Base-by-base conservation (phyloP, 92 coral and sea anemone genomes). In the Parazoanthus darwini region DNA sequence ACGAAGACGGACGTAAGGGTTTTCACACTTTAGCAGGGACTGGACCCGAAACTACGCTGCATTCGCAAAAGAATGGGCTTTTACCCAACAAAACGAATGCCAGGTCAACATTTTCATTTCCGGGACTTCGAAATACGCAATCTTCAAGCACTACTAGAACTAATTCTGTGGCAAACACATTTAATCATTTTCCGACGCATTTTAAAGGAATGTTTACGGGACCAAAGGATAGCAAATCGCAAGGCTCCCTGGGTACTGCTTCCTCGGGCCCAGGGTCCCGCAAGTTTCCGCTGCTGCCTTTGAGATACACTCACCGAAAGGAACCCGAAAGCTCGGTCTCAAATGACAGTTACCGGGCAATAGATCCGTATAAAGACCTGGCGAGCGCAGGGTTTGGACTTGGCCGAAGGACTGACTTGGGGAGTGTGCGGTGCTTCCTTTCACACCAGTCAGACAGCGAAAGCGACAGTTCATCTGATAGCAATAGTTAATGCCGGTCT, bases 371-470 rank as follows among this genome's bases (percentile, higher is more conserved):
- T 68, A 93, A 90, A 51, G 98, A 95, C 86, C 91, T 95, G 46
- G 98, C 98, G n/a, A 92, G 98, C 58, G 96, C 98, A 5, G 98
- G 98, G 23, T 91, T 95, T 85, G 93, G 94, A 18, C 90, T 93
- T 16, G 85, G 93, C 11, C 91, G 89, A 51, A 77, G 88, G 67
- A 92, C 87, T 26, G 56, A 71, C 18, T 18, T 33, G 22, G 88
- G 90, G 13, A 66, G 88, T 51, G 78, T 85, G 38, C 88, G 87
- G 56, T 92, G 85, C 59, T 86, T 86, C 67, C 58, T 82, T 8
- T 88, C 90, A 37, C 92, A 88, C 68, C 74, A 80, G 8, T 89
- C 94, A 20, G 88, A 89, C 37, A 74, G 86, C 81, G 93, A 89
- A 13, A 86, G 90, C 39, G 86, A 83, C 46, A 72, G 78, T 8